Evolutionary conservation across 2,888 invertebrate species (phyloP).

Genomic region (Rapana venosa): DNA sequence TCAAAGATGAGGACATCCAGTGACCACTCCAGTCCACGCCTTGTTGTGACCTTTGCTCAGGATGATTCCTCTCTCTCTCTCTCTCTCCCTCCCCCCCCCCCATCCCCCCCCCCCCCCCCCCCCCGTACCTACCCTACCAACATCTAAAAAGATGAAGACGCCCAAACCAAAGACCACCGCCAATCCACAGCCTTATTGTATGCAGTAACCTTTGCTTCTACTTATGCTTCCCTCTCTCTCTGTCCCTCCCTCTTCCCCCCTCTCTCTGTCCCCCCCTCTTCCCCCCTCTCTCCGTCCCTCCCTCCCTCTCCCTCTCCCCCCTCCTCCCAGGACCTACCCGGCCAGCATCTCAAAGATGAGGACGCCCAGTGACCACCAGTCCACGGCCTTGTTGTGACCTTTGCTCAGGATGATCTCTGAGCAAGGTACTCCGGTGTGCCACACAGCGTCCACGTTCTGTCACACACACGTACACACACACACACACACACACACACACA

Average conservation of each 20-base stretch:
- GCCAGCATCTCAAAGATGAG: constrained; percentile 80
- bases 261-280: no score
- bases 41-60: constrained; percentile 98
- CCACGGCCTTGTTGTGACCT: constrained; percentile 98
- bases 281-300: no score
- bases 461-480: no score
- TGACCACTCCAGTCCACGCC: constrained; percentile 99
- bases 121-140: constrained; percentile 77
- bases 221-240: no score
- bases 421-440: constrained; percentile 98
- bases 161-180: constrained; percentile 90
- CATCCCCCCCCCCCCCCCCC: neutral
- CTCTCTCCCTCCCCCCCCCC: neutral
- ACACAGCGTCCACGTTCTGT: constrained; percentile 95
- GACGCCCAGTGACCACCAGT: constrained; percentile 97
- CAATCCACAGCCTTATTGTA: constrained; percentile 99
- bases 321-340: constrained; percentile 70
- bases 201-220: constrained; percentile 75
- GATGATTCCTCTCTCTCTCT: constrained; percentile 86
- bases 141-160: constrained; percentile 81
- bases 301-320: no score
- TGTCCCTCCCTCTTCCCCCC: no score
- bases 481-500: no score
- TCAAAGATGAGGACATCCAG: constrained; percentile 83
- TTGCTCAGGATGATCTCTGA: constrained; percentile 96